These are phyloP conservation scores for Coregonus ussuriensis DNA, from an alignment of 2,797 vertebrate species.

Conservation along the genomic window DNA sequence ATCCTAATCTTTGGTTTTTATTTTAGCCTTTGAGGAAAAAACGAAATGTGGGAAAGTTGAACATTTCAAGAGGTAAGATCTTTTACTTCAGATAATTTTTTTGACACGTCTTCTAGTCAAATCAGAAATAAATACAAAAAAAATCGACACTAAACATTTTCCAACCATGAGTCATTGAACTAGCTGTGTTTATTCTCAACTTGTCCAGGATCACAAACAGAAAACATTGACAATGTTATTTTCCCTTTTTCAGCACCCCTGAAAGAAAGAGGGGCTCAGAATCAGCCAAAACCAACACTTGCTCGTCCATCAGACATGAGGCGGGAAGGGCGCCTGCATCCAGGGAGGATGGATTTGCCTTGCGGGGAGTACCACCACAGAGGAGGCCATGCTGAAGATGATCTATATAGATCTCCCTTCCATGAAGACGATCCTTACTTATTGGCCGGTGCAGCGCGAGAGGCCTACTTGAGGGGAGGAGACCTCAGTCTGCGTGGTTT, in stretches of 20 bases:
- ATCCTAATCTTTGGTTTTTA: slow-evolving; percentile 12
- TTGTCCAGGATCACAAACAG: not conserved
- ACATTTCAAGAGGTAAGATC: slow-evolving; percentile 54
- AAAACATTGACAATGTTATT: not conserved
- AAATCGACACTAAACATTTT: not conserved
- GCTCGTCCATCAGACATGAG: slow-evolving; percentile 1
- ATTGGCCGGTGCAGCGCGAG: slow-evolving; percentile 14
- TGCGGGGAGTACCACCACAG: not conserved
- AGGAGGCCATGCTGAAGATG: not conserved
- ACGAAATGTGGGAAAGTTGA: slow-evolving; percentile 25
- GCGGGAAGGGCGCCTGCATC: not conserved
- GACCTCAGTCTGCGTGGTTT: not conserved
- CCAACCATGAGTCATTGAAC: not conserved
- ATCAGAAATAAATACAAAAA: not conserved
- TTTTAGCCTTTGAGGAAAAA: slow-evolving; percentile 53
- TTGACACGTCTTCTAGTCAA: not conserved
- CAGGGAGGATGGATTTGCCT: not conserved
- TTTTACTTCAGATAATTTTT: not conserved
- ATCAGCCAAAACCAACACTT: not conserved
- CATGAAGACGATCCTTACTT: slow-evolving; percentile 24
- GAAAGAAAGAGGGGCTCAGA: slow-evolving; percentile 18
- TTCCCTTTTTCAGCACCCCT: slow-evolving; percentile 36
- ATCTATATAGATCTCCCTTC: not conserved
- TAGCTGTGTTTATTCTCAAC: not conserved
- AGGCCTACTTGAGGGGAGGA: slow-evolving; percentile 11